These are phyloP conservation scores for Ichneumoninae sp. DNA, from an alignment of 2,888 invertebrate species.

Conservation along the genomic window DNA sequence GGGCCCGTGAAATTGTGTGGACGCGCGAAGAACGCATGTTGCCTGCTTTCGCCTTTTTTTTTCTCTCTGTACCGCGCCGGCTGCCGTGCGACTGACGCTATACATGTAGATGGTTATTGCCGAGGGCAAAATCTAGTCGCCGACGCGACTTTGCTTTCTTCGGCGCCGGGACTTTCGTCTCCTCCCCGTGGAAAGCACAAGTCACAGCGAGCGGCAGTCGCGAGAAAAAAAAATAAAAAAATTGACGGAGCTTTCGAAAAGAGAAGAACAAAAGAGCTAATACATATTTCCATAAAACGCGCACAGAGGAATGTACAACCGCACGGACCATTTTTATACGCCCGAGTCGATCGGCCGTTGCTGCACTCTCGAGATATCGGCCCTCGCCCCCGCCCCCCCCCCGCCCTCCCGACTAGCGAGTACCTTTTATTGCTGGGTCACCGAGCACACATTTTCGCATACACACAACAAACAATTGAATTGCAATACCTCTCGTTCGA, in stretches of 20 bases:
- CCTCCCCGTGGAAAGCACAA: background rate
- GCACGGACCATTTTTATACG: background rate
- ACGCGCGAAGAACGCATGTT: slow-evolving; percentile 20
- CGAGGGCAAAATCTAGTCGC: slow-evolving; percentile 9
- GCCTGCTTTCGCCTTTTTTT: slow-evolving; percentile 18
- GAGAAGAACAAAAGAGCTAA: slow-evolving; percentile 11
- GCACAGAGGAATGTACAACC: background rate
- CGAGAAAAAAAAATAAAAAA: background rate
- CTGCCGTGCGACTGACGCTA: background rate
- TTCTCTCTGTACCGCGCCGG: background rate
- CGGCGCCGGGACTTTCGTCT: slow-evolving; percentile 1
- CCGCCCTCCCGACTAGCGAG: background rate
- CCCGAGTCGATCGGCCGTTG: slow-evolving; percentile 35
- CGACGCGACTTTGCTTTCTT: slow-evolving; percentile 32
- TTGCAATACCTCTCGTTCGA: slow-evolving; percentile 15
- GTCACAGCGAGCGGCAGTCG: background rate
- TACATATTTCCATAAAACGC: slow-evolving; percentile 33
- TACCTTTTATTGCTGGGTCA: slow-evolving; percentile 63
- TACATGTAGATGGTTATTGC: slow-evolving; percentile 11
- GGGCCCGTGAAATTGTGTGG: slow-evolving; percentile 18
- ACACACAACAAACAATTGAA: slow-evolving; percentile 47
- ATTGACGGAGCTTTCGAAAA: background rate
- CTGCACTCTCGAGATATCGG: slow-evolving; percentile 58
- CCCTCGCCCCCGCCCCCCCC: background rate
- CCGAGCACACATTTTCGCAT: slow-evolving; percentile 51